A percentile compares a stretch with the other conserved stretches of the same genome.
These are phyloP conservation scores for Bedellia somnulentella DNA, from an alignment of 2,888 invertebrate genomes.

Conservation along the genomic window DNA sequence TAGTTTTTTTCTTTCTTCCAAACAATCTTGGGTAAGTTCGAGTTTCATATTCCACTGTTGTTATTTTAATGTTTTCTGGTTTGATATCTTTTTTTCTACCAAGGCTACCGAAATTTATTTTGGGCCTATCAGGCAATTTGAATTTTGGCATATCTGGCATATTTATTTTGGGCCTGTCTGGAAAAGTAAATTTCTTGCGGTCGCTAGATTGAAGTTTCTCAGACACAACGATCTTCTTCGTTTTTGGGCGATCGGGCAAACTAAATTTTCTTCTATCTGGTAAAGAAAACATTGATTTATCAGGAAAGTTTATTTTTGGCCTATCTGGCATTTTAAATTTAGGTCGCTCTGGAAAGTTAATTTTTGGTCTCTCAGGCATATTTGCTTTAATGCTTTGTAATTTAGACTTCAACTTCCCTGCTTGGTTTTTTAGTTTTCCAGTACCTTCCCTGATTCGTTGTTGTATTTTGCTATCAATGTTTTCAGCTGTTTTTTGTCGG, in stretches of 20 bases:
- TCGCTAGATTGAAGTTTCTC: constrained; percentile 60
- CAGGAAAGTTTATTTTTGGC: constrained; percentile 57
- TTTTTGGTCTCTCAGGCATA: constrained; percentile 58
- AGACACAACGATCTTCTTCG: constrained; percentile 47
- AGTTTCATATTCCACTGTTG: constrained; percentile 66
- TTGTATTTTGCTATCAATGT: constrained; percentile 60
- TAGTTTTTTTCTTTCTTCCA: constrained; percentile 40
- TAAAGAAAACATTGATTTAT: constrained; percentile 58
- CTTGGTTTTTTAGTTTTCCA: constrained; percentile 69
- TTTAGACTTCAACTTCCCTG: constrained; percentile 71
- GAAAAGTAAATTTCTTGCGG: constrained; percentile 64
- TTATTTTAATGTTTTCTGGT: too few relatives aligned
- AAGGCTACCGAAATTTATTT: constrained; percentile 66
- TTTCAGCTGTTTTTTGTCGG: constrained; percentile 52
- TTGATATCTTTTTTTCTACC: constrained; percentile 53
- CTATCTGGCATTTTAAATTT: constrained; percentile 51
- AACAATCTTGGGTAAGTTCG: constrained; percentile 79
- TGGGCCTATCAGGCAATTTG: constrained; percentile 61
- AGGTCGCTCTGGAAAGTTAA: constrained; percentile 60
- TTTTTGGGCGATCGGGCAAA: constrained; percentile 64
- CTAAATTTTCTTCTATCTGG: constrained; percentile 68
- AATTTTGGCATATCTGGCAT: constrained; percentile 61
- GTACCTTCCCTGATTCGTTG: constrained; percentile 71
- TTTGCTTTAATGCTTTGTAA: constrained; percentile 65
- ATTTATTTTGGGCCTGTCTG: constrained; percentile 58